Evolutionary conservation across 1,140 invertebrate genomes (phyloP).

Genomic region (Papilio xuthus): DNA sequence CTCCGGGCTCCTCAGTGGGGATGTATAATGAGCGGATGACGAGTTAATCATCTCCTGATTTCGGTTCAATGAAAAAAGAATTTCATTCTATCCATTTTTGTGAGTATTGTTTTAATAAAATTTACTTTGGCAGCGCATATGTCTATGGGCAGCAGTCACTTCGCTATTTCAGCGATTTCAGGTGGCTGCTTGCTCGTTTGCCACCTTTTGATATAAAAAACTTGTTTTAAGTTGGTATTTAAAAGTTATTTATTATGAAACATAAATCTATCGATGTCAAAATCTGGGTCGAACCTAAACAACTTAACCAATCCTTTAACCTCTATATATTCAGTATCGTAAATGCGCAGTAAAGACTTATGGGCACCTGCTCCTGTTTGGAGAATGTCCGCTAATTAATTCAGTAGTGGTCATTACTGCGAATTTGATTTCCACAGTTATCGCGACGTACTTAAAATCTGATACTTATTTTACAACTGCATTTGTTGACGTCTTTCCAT

Average conservation of each 20-base stretch:
- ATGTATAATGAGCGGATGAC: too few species aligned
- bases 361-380: constrained; percentile 68
- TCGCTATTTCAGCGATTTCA: too few species aligned
- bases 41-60: too few species aligned
- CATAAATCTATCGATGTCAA: constrained; percentile 41
- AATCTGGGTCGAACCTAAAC: constrained; percentile 48
- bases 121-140: too few species aligned
- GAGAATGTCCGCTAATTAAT: constrained; percentile 73
- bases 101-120: too few species aligned
- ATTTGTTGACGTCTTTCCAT: constrained; percentile 48
- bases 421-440: constrained; percentile 66
- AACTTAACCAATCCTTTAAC: constrained; percentile 58
- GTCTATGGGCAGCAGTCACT: too few species aligned
- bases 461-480: constrained; percentile 49
- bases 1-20: too few species aligned
- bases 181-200: too few species aligned
- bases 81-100: too few species aligned
- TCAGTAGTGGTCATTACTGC: constrained; percentile 66
- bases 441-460: constrained; percentile 55
- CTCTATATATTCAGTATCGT: constrained; percentile 62
- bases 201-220: too few species aligned
- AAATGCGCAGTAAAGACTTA: constrained; percentile 70
- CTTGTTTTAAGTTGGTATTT: too few species aligned
- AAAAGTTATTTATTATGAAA: background rate
- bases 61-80: too few species aligned